These are phyloP conservation scores for Nebria brevicollis DNA, from an alignment of 2,888 invertebrate genomes.

Conservation along the genomic window DNA sequence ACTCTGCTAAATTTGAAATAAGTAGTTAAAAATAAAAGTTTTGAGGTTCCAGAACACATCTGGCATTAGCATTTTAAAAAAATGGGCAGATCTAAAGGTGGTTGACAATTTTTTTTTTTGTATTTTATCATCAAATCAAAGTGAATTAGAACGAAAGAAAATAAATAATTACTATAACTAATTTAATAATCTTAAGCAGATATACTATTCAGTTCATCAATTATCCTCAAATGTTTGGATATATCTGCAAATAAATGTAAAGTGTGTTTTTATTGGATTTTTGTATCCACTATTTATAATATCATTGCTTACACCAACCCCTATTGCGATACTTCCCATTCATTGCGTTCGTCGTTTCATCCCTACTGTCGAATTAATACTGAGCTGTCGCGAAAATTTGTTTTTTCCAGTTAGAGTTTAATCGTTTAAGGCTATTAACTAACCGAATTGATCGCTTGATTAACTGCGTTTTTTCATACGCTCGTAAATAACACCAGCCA, in stretches of 20 bases:
- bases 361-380: constrained; percentile 29
- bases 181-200: no score
- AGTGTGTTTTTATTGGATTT: neutral
- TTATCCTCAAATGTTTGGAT: neutral
- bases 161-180: no score
- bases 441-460: constrained; percentile 44
- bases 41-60: no score
- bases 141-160: no score
- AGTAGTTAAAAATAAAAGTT: no score
- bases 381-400: constrained; percentile 39
- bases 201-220: no score
- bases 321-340: neutral
- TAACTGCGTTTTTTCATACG: constrained; percentile 40
- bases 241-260: neutral
- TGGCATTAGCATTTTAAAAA: no score
- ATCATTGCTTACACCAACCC: neutral
- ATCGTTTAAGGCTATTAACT: constrained; percentile 45
- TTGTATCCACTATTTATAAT: neutral
- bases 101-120: no score
- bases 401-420: constrained; percentile 39
- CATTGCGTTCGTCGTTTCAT: constrained; percentile 11
- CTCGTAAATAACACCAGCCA: constrained; percentile 34
- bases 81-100: no score
- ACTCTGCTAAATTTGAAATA: no score
- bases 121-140: no score